A percentile compares a stretch with the other conserved stretches of the same genome.
Evolutionary conservation across 2,888 invertebrate genomes (phyloP).

Genomic region (Liopterus haemorrhoidalis): DNA sequence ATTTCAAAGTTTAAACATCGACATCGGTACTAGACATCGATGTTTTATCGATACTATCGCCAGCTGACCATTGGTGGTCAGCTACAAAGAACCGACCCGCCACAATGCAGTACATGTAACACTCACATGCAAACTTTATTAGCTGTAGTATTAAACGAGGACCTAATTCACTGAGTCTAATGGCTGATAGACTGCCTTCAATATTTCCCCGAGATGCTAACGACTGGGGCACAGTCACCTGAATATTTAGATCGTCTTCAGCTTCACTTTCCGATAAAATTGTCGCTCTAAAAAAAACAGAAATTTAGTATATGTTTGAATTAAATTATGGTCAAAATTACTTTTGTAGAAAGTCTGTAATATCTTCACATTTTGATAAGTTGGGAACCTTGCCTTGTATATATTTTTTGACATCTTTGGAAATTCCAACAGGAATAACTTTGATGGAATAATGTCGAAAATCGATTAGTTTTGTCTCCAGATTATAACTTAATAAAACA

Average conservation of each 20-base stretch:
- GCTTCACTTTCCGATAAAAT: conserved; percentile 82
- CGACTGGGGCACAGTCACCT: conserved; percentile 75
- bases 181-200: conserved; percentile 67
- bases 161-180: conserved; percentile 84
- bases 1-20: too few relatives aligned
- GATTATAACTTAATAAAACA: conserved; percentile 85
- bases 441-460: conserved; percentile 94
- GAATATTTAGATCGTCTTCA: conserved; percentile 79
- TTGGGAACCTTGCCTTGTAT: conserved; percentile 88
- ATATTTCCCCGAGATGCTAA: conserved; percentile 69
- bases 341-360: conserved; percentile 82
- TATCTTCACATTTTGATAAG: conserved; percentile 74
- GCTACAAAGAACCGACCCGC: too few relatives aligned
- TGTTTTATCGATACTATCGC: too few relatives aligned
- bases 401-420: conserved; percentile 87
- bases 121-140: conserved; percentile 88
- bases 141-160: conserved; percentile 68
- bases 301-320: too few relatives aligned
- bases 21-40: too few relatives aligned
- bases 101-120: too few relatives aligned
- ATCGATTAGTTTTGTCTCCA: conserved; percentile 76
- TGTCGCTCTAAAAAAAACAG: conserved; percentile 57
- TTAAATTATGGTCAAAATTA: conserved; percentile 49
- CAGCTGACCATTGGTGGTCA: too few relatives aligned
- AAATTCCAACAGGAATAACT: conserved; percentile 84